phyloP scores from a whole-genome alignment of 2,797 vertebrate genomes.

The Lophotriccus pileatus region DNA sequence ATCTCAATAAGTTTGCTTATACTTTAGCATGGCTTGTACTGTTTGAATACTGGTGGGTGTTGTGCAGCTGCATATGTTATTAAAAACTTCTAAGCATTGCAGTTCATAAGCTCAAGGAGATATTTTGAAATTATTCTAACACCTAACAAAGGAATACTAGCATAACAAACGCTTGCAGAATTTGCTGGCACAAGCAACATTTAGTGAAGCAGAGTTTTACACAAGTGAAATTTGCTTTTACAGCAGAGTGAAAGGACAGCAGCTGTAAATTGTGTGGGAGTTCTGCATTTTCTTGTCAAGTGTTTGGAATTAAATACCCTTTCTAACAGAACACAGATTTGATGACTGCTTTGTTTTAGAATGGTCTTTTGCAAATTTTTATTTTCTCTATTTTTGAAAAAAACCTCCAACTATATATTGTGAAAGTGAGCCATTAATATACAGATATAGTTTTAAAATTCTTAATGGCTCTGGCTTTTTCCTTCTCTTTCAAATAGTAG shows the following conservation, averaged over 20 bases:
- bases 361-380: neutral
- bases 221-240: conserved; percentile 44
- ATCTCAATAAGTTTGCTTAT: neutral
- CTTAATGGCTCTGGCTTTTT: neutral
- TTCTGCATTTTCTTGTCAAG: conserved; percentile 45
- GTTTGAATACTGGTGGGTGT: neutral
- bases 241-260: conserved; percentile 51
- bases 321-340: conserved; percentile 1
- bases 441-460: neutral
- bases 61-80: neutral
- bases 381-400: neutral
- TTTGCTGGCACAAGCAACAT: conserved; percentile 17
- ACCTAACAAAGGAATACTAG: neutral
- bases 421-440: neutral
- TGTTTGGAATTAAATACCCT: conserved; percentile 11
- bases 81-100: neutral
- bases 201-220: neutral
- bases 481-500: neutral
- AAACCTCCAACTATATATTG: neutral
- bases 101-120: neutral
- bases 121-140: neutral
- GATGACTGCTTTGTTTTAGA: neutral
- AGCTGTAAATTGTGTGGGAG: conserved; percentile 57
- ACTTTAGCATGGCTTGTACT: neutral
- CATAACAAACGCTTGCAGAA: neutral